Base-by-base conservation (phyloP, 2,888 invertebrate species). In the Drosophila fulvimacula region DNA sequence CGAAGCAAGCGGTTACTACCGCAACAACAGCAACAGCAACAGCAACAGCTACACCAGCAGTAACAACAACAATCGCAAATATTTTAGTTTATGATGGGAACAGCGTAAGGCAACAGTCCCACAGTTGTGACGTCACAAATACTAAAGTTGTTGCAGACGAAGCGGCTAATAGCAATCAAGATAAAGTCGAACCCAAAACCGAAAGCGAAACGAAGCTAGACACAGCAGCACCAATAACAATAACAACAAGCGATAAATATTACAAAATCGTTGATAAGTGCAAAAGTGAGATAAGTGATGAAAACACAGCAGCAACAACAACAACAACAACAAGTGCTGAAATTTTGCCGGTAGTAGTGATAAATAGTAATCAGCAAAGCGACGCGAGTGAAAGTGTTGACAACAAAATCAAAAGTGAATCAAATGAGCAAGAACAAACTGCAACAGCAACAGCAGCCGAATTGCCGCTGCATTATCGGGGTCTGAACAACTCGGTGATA, bases 401-500 rank as follows among this genome's bases (percentile, higher is more conserved):
- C 69, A 84, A 83, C 41, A 76, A 87, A 82, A 83, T 81, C 53
- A 89, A 80, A 81, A 87, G 83, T 87, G 76, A 83, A 81, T 39
- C 63, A 68, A 69, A 66, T 53, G 73, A 69, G 15, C 69, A 76
- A 72, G 72, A 76, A 72, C 68, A 76, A 68, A 60, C 65, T 55
- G 48, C 42, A 69, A 44, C 55, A 53, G 49, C 56, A 67, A 38
- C 67, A 62, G 30, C 34, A 36, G 42, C 36, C 48, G 79, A 79
- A 46, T 41, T 91, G 51, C 91, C 91, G 11, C 76, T 87, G 64
- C 90, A 91, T 81, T 92, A 92, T 87, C 91, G 92, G 55, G 92
- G 92, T 42, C 74, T 89, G 32, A 91, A 92, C 70, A 92, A 92
- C 79, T 91, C 92, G 39, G 92, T 92, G 61, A 92, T 92, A 41